Evolutionary conservation across 2,888 invertebrate species (phyloP), one percentile per base, ranked within the genome.

Genomic region (Cremastinae sp.): DNA sequence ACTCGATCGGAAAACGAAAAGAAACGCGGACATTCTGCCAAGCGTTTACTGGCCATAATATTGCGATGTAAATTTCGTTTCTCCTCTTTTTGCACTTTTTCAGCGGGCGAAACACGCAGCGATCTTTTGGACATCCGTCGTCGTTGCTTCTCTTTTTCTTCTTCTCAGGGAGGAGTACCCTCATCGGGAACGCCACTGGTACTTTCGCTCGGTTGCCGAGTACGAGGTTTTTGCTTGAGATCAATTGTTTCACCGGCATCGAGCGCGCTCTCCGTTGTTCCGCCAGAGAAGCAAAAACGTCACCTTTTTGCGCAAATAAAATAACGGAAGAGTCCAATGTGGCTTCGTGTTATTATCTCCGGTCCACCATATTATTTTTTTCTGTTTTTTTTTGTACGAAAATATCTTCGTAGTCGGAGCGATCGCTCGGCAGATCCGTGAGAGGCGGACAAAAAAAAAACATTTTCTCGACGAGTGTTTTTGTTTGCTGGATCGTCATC

Each of bases 241-340:
- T 76, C 76, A 76, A 51, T 72, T 5, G 43, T 69, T 45, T n/a
- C n/a, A 47, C 51, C 64, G 59, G 53, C 51, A 20, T 49, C 58
- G 66, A 66, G 73, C 16, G 34, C 41, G 7, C 45, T 1, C 12
- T 3, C 8, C 5, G 10, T 10, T 28, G 9, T 61, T 18, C 5
- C 34, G 18, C 10, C 0, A 10, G 34, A 10, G 16, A 59, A n/a
- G 16, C 10, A 47, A 36, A 22, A 47, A 43, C 10, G 8, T 18
- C 3, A 3, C n/a, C n/a, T n/a, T n/a, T n/a, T n/a, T n/a, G n/a
- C 9, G 53, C 12, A 34, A 8, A 53, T 4, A 45, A 45, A 45
- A 12, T 12, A 12, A 45, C 20, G 10, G 51, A 10, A 22, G 51
- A 2, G 20, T 22, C 47, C 34, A 38, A 43, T 65, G 65, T 72